Conservation (phyloP, 1,140 invertebrate genomes). For the Eupristina koningsbergeri region DNA sequence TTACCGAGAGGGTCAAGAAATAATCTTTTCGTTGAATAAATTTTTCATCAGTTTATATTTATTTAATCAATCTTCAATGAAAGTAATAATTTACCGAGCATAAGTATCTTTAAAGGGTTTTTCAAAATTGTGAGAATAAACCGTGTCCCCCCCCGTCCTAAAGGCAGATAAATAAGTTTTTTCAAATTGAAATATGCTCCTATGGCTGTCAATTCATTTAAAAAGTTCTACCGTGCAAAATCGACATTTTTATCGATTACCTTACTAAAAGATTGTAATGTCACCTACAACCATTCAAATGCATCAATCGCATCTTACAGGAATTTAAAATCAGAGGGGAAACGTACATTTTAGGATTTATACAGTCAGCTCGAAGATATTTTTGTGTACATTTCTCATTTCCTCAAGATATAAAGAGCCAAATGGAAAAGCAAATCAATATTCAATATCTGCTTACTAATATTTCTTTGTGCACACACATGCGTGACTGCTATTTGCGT, state of each 20-base stretch:
- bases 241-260: constrained; percentile 6
- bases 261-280: neutral
- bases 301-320: neutral
- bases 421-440: constrained; percentile 4
- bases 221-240: neutral
- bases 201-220: neutral
- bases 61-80: neutral
- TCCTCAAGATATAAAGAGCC: constrained; percentile 2
- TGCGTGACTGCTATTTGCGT: too few species aligned
- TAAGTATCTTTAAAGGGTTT: neutral
- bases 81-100: neutral
- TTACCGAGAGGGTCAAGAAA: constrained; percentile 19
- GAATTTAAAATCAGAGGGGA: neutral
- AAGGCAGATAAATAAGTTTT: neutral
- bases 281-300: neutral
- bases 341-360: neutral
- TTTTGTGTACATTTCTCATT: neutral
- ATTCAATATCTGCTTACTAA: constrained; percentile 25
- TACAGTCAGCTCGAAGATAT: neutral
- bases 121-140: neutral
- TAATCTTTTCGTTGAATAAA: neutral
- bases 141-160: neutral
- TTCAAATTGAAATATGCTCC: neutral
- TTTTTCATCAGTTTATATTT: neutral
- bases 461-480: neutral